These are phyloP conservation scores for Perognathus longimembris DNA, from an alignment of 2,113 vertebrate genomes.

Conservation along the genomic window DNA sequence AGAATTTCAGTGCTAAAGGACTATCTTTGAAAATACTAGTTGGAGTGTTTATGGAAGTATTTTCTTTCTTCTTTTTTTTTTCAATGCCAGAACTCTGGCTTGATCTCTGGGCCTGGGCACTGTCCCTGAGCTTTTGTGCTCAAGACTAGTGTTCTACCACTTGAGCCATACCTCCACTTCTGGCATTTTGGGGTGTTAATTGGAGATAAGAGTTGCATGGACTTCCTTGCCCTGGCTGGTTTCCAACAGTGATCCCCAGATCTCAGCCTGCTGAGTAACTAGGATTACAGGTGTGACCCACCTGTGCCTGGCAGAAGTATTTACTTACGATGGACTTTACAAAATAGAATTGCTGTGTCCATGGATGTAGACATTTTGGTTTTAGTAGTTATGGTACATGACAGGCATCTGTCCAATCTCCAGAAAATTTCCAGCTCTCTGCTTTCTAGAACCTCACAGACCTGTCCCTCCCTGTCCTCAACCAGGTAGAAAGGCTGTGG, in stretches of 20 bases:
- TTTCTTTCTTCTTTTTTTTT: not conserved
- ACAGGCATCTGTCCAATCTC: not conserved
- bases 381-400: not conserved
- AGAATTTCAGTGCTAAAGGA: not conserved
- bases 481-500: not conserved
- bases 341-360: not conserved
- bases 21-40: not conserved
- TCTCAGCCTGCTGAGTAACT: too few species aligned
- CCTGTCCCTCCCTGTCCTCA: not conserved
- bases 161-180: too few species aligned
- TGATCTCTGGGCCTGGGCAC: too few species aligned
- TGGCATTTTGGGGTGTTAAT: too few species aligned
- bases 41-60: not conserved
- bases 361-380: not conserved
- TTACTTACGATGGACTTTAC: not conserved
- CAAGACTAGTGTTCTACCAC: too few species aligned
- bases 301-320: too few species aligned
- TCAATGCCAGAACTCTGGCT: too few species aligned
- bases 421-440: conserved; percentile 12
- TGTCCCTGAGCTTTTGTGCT: too few species aligned
- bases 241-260: too few species aligned
- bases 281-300: too few species aligned
- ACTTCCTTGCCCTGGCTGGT: too few species aligned
- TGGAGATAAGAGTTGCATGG: too few species aligned
- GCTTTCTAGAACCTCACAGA: not conserved